A percentile compares a stretch with the other conserved stretches of the same genome.
Conservation (phyloP, 92 coral and sea anemone genomes). For the Porites divaricata region DNA sequence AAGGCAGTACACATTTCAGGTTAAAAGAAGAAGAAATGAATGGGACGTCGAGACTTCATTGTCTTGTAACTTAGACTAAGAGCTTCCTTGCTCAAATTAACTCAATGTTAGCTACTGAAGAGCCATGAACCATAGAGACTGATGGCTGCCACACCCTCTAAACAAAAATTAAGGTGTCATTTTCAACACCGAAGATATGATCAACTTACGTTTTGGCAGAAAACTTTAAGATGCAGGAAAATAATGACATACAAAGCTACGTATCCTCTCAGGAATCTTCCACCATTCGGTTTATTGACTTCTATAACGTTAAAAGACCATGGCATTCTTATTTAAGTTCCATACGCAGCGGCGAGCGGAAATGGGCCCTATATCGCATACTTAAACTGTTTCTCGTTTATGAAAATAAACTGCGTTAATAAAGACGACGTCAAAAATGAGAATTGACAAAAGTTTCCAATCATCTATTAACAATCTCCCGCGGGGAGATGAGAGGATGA, state of each 20-base stretch:
- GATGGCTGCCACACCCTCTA: too few relatives aligned
- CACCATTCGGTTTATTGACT: neutral
- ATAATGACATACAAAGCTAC: neutral
- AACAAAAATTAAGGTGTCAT: too few relatives aligned
- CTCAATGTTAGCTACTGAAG: neutral
- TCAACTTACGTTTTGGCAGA: slow-evolving; percentile 8
- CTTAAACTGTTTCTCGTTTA: slow-evolving; percentile 14
- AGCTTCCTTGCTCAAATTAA: neutral
- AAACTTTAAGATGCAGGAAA: neutral
- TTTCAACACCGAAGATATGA: too few relatives aligned
- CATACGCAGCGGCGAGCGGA: slow-evolving; percentile 25
- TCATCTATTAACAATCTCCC: slow-evolving; percentile 22
- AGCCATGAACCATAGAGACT: too few relatives aligned
- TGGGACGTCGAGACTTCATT: too few relatives aligned
- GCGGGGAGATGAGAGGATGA: slow-evolving; percentile 4
- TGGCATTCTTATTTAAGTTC: slow-evolving; percentile 30
- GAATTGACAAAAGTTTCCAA: slow-evolving; percentile 10
- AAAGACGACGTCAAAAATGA: neutral
- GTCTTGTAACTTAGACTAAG: neutral
- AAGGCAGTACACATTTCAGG: too few relatives aligned
- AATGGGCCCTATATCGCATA: slow-evolving; percentile 16
- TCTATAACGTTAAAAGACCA: slow-evolving; percentile 2
- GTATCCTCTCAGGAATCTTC: too few relatives aligned
- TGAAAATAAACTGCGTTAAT: slow-evolving; percentile 11
- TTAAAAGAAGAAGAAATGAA: too few relatives aligned